Base-by-base conservation (phyloP, 2,113 vertebrate genomes). In the Megatriorchis doriae region DNA sequence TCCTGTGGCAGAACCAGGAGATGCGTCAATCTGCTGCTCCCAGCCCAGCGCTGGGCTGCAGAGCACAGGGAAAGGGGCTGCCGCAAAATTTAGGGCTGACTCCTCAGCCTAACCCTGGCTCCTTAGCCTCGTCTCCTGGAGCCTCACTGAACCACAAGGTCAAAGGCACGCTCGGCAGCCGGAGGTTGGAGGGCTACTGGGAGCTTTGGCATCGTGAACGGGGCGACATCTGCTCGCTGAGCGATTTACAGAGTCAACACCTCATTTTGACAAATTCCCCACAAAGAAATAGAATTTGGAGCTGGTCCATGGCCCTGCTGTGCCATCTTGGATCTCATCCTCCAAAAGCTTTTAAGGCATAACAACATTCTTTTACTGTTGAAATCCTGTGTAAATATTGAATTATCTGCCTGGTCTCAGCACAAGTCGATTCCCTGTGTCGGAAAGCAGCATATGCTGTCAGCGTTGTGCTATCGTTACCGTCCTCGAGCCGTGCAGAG, bases 341-440 rank as follows among this genome's bases (percentile, higher is more conserved):
- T 36, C 84, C 29, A 13, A 80, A 91, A 91, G 88, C 93, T 94
- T 94, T 83, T 73, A 68, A 79, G 80, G 36, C 73, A 50, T 47
- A 79, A 70, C 79, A 68, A 56, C 38, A 48, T 84, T 36, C 79
- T 88, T 80, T 63, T 32, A 15, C 43, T 84, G 89, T 80, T 88
- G 89, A 88, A 94, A 84, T 32, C 11, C 80, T 36, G 18, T 58
- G 43, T 80, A 92, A 94, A 91, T 74, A 88, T 58, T 94, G 84
- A 65, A 21, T 53, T 58, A 34, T 81, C 80, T 42, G 67, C 73
- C 68, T n/a, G 27, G 18, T 47, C 62, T 19, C 55, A 13, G 73
- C 61, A 53, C 34, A 5, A 45, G 32, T 23, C 1, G 4, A 12
- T 52, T 40, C 10, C 15, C 53, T 4, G 42, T 23, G 42, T 80